Evolutionary conservation across 2,797 vertebrate genomes (phyloP).

Genomic region (Ctenosaura bakeri): DNA sequence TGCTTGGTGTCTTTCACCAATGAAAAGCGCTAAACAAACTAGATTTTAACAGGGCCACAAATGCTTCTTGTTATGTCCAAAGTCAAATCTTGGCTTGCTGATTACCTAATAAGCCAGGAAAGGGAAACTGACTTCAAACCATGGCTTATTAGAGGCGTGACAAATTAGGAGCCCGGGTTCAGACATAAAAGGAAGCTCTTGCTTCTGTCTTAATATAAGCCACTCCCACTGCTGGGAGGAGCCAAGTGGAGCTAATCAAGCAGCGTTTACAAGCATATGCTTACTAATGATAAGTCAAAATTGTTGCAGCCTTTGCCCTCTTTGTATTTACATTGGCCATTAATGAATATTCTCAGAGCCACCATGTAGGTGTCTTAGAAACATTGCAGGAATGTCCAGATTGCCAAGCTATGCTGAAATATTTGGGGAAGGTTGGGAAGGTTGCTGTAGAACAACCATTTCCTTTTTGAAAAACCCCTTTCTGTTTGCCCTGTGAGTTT

Average conservation of each 20-base stretch:
- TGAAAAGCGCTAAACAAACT: neutral
- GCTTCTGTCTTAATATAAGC: neutral
- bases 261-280: neutral
- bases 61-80: neutral
- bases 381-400: neutral
- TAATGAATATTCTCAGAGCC: neutral
- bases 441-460: neutral
- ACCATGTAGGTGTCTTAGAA: neutral
- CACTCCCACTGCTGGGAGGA: neutral
- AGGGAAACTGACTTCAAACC: neutral
- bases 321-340: neutral
- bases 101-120: neutral
- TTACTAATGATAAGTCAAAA: neutral
- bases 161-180: neutral
- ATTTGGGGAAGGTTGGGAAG: neutral
- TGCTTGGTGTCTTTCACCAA: neutral
- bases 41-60: neutral
- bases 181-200: neutral
- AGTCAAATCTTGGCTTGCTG: neutral
- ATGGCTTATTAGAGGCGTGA: neutral
- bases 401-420: neutral
- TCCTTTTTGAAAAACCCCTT: neutral
- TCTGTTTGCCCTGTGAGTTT: neutral
- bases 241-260: neutral
- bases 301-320: neutral